These are phyloP conservation scores for Drosophila nr. perissopoda DNA, from an alignment of 2,888 invertebrate species.

Conservation along the genomic window DNA sequence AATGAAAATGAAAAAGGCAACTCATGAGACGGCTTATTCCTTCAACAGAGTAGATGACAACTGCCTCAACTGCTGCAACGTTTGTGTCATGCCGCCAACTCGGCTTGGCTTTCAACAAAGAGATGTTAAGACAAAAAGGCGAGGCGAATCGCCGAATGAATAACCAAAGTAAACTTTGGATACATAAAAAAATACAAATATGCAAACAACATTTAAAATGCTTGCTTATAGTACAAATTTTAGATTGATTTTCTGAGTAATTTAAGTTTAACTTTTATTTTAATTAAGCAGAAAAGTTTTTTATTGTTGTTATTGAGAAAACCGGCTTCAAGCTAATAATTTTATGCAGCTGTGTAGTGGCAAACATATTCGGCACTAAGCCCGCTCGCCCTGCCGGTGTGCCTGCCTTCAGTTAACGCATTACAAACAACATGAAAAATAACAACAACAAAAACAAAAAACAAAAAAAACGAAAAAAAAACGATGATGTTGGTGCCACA, in stretches of 20 bases:
- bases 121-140: conserved; percentile 7
- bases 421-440: background rate
- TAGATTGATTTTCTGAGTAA: background rate
- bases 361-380: background rate
- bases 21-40: conserved; percentile 50
- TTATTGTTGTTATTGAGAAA: background rate
- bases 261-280: background rate
- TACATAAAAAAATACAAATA: background rate
- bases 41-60: conserved; percentile 41
- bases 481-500: conserved; percentile 19
- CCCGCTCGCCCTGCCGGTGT: conserved; percentile 14
- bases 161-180: background rate
- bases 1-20: conserved; percentile 21
- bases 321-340: background rate
- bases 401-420: conserved; percentile 2
- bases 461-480: background rate
- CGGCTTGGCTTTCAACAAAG: conserved; percentile 6
- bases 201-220: background rate
- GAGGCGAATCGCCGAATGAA: background rate
- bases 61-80: conserved; percentile 18
- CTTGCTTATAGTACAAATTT: background rate
- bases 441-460: background rate
- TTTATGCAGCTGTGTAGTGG: background rate
- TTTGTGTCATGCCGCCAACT: background rate
- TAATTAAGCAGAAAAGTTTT: background rate